A percentile compares a stretch with the other conserved stretches of the same genome.
phyloP scores from a whole-genome alignment of 2,888 invertebrate genomes.

The Athalia rosae region DNA sequence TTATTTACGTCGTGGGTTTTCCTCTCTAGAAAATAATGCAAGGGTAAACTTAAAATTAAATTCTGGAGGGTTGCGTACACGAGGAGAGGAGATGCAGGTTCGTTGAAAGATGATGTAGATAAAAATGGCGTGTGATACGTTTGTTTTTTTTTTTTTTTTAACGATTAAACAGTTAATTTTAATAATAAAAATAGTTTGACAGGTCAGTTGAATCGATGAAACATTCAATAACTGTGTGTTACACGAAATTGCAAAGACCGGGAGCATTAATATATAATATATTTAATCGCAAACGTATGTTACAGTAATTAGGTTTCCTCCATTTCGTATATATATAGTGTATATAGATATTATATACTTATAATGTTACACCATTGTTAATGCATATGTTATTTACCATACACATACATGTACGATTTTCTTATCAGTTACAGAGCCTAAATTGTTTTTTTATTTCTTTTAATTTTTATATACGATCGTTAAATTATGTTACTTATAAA shows the following conservation, averaged over 20 bases:
- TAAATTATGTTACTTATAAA: conserved; percentile 42
- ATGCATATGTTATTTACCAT: conserved; percentile 20
- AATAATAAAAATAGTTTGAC: conserved; percentile 73
- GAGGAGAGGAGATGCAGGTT: conserved; percentile 7
- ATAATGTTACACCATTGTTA: conserved; percentile 28
- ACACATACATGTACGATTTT: conserved; percentile 7
- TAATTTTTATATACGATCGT: conserved; percentile 24
- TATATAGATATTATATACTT: conserved; percentile 6
- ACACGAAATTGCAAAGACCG: conserved; percentile 53
- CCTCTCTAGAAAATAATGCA: no score
- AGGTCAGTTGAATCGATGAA: conserved; percentile 61
- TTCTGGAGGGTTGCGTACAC: not conserved
- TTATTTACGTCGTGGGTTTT: no score
- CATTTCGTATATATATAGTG: not conserved
- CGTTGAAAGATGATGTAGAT: not conserved
- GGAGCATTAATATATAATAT: conserved; percentile 41
- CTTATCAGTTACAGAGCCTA: conserved; percentile 13
- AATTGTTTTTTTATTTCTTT: conserved; percentile 4
- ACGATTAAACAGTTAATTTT: conserved; percentile 73
- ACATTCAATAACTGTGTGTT: conserved; percentile 61
- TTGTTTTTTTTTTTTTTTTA: conserved; percentile 48
- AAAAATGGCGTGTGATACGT: not conserved
- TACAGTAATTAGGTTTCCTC: conserved; percentile 41
- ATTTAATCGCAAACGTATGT: conserved; percentile 39
- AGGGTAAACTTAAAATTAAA: no score